Evolutionary conservation across 2,888 invertebrate genomes (phyloP), one percentile per base, ranked within the genome.

Genomic region (Polyommatus icarus): DNA sequence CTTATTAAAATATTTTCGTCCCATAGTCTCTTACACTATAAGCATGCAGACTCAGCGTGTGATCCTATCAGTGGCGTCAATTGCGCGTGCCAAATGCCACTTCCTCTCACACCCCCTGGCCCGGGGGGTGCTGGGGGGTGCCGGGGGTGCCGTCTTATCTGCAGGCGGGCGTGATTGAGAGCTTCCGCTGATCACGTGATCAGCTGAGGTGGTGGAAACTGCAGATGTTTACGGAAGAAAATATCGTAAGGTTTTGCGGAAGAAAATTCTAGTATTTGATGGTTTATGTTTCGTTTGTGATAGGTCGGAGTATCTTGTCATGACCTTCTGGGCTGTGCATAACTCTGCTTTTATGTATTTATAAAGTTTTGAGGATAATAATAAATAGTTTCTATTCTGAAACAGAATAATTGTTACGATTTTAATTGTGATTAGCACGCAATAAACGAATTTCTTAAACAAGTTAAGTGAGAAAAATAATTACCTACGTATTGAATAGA

Each of bases 11-110:
- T 54, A 15, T 54, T 59, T 77, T 67, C 29, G 1, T 54, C 54
- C 77, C 32, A 20, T 78, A 72, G 80, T 76, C 90, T 88, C 89
- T 85, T 82, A 71, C 83, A 79, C 86, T 89, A 87, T 84, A 85
- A 84, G 87, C 88, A 87, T 92, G 93, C 93, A 87, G 89, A 88
- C 88, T 93, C 93, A 94, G 93, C 93, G 89, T 86, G 86, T 90
- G 94, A 94, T 94, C 89, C 93, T 94, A 94, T 94, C 94, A 94
- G 90, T 85, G 88, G 87, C 93, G 93, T 94, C 94, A 94, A 94
- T 94, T 93, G 94, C 94, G 92, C 94, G 94, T 94, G 94, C 94
- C 94, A 94, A 93, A 93, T 91, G 91, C 92, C 91, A 91, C 92
- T 90, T 91, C 89, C 91, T 84, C 83, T 84, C 84, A 79, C 84